A percentile compares a stretch with the other conserved stretches of the same genome.
Conservation (phyloP, 2,113 vertebrate species). For the Condylura cristata region DNA sequence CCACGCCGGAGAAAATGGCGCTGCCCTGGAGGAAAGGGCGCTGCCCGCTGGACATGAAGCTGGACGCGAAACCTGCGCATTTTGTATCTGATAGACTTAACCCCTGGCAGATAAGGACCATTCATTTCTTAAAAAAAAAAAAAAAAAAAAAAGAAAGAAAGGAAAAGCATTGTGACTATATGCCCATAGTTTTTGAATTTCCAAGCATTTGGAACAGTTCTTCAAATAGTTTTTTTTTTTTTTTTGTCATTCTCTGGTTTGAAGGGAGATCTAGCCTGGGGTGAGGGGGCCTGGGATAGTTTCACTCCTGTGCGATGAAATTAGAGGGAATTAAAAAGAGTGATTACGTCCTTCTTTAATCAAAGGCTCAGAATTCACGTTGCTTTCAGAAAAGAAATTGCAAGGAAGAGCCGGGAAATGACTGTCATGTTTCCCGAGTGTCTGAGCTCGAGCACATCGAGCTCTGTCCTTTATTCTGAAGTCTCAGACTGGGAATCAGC, state of each 20-base stretch:
- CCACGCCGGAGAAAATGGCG: not conserved
- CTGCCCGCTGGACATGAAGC: no score
- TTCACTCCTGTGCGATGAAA: conserved; percentile 75
- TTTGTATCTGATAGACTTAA: no score
- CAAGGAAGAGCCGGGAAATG: conserved; percentile 68
- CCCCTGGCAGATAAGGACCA: no score
- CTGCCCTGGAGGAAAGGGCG: no score
- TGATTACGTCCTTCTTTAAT: conserved; percentile 75
- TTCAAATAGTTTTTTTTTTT: not conserved
- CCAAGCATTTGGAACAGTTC: not conserved
- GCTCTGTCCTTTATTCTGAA: conserved; percentile 70
- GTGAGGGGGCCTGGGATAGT: conserved; percentile 45
- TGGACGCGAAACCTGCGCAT: no score
- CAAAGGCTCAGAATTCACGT: conserved; percentile 72
- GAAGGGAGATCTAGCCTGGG: conserved; percentile 60
- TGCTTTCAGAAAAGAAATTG: conserved; percentile 68
- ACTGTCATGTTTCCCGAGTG: conserved; percentile 65
- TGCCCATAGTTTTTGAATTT: not conserved
- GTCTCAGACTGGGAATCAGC: conserved; percentile 46
- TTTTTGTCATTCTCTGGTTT: conserved; percentile 32
- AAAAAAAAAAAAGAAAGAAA: no score
- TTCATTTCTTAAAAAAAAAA: no score
- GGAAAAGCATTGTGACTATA: not conserved
- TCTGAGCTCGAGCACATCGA: conserved; percentile 51
- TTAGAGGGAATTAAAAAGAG: conserved; percentile 78